Evolutionary conservation across 2,113 vertebrate species (phyloP).

Genomic region (Meles meles): DNA sequence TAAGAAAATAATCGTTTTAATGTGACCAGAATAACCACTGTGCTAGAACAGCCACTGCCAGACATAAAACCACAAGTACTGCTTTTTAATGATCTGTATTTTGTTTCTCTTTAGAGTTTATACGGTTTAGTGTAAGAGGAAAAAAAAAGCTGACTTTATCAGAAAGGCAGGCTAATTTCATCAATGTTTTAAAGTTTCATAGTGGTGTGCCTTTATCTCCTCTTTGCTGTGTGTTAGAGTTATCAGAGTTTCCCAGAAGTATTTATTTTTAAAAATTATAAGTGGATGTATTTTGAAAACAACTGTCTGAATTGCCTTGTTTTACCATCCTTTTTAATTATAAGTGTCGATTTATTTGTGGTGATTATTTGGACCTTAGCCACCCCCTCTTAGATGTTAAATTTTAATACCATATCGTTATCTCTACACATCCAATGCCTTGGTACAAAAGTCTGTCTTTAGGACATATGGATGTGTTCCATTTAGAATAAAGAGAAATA

Average conservation of each 20-base stretch:
- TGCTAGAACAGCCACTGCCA: conserved; percentile 78
- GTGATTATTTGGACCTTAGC: neutral
- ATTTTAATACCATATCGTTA: conserved; percentile 40
- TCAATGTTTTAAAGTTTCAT: conserved; percentile 88
- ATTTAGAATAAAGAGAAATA: conserved; percentile 67
- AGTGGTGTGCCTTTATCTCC: conserved; percentile 88
- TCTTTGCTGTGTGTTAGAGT: conserved; percentile 89
- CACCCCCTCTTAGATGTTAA: conserved; percentile 11
- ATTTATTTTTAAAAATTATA: conserved; percentile 61
- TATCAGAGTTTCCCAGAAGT: conserved; percentile 91
- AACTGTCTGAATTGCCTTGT: conserved; percentile 36
- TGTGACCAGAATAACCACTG: conserved; percentile 78
- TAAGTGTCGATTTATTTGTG: conserved; percentile 27
- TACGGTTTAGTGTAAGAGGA: conserved; percentile 80
- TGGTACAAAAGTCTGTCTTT: conserved; percentile 39
- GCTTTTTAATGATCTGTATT: conserved; percentile 83
- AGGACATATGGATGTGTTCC: conserved; percentile 45
- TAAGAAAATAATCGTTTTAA: conserved; percentile 74
- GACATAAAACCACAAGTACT: conserved; percentile 79
- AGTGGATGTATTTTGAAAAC: conserved; percentile 74
- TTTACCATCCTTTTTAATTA: conserved; percentile 29
- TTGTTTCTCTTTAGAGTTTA: conserved; percentile 82
- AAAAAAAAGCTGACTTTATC: conserved; percentile 74
- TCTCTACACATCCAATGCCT: neutral
- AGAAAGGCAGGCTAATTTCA: conserved; percentile 85